Evolutionary conservation across 2,797 vertebrate genomes (phyloP), one percentile per base, ranked within the genome.

Genomic region (Protonibea diacanthus): DNA sequence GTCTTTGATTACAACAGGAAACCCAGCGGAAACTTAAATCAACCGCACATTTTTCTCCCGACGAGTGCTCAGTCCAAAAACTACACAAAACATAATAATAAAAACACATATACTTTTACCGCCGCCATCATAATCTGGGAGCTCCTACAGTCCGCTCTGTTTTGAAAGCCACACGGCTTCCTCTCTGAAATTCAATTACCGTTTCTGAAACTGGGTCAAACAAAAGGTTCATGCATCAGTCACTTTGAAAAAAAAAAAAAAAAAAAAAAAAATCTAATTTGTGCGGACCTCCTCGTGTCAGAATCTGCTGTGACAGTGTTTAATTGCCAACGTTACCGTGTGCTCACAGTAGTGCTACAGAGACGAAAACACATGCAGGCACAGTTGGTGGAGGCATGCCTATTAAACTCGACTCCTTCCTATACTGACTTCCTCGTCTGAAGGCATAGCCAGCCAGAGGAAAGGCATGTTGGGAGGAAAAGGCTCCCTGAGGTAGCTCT

Each of bases 381-480:
- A 78, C 88, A 89, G 89, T 90, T 68, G 86, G 82, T 77, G 75
- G 56, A 86, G 71, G 74, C 77, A 44, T 85, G 82, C 56, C 82
- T 65, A 87, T 90, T 89, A 84, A 86, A 85, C 75, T 71, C 9
- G 17, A 65, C 58, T 86, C 63, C 78, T 85, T 84, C 65, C 59
- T 82, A 65, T 49, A 75, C 83, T 2, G 38, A 81, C 73, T 78
- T 82, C 68, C 82, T 80, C 9, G 3, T 78, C 59, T 89, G 84
- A 82, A 89, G 74, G 75, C 57, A 48, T 21, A 76, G 82, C 79
- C 86, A 86, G 83, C 44, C 69, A 81, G 66, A 82, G 81, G 84
- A 91, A 81, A 79, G 45, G 58, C 89, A 70, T 71, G 87, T 90
- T 89, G 90, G 78, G 84, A 85, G 55, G 48, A 70, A 81, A 82